These are phyloP conservation scores for Phrynocephalus vlangalii DNA, from an alignment of 2,797 vertebrate genomes.

Conservation along the genomic window DNA sequence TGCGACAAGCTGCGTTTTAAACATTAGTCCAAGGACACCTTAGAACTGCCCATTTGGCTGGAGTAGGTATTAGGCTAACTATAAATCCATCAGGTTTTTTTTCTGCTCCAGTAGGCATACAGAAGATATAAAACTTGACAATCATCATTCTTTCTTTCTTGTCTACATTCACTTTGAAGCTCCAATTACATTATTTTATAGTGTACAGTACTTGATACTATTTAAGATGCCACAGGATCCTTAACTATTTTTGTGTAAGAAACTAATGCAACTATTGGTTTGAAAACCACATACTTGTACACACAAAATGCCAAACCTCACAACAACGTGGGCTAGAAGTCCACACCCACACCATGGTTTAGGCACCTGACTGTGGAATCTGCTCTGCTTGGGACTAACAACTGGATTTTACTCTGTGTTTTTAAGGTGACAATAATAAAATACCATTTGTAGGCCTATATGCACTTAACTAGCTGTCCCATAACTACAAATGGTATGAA, in stretches of 20 bases:
- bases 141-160: not conserved
- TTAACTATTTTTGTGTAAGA: not conserved
- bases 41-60: not conserved
- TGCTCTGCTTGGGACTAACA: no score
- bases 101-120: not conserved
- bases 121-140: not conserved
- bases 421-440: no score
- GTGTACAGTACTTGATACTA: not conserved
- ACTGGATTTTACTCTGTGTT: no score
- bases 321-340: no score
- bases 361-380: no score
- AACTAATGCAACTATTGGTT: not conserved
- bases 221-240: not conserved
- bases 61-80: not conserved
- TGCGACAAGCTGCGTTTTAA: not conserved
- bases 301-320: no score
- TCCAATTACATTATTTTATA: not conserved
- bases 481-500: no score
- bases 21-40: not conserved
- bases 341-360: no score
- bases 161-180: not conserved
- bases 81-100: not conserved
- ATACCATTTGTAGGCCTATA: no score
- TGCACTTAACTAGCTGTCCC: no score
- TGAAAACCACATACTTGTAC: not conserved